Percentiles rank a stretch among this genome's conserved stretches.
These are phyloP conservation scores for Drosophila ananassae DNA, from an alignment of 1,140 invertebrate species.

Conservation along the genomic window DNA sequence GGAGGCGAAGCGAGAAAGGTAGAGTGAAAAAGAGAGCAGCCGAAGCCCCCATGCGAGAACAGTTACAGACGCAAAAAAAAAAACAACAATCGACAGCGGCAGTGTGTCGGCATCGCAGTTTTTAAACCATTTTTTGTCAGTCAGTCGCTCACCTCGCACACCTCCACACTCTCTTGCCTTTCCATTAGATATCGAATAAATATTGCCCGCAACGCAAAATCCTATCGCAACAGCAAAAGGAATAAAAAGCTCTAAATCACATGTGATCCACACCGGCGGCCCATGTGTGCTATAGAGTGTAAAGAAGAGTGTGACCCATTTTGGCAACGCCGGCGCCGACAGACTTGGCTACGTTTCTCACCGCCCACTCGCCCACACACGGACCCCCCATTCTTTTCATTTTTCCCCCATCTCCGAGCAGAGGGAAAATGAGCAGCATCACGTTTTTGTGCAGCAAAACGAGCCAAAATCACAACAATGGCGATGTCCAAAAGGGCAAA, in stretches of 20 bases:
- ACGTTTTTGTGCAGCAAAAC: constrained; percentile 78
- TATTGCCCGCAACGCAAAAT: constrained; percentile 39
- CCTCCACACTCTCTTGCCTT: constrained; percentile 22
- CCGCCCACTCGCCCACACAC: constrained; percentile 22
- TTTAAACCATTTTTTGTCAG: constrained; percentile 62
- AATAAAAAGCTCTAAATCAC: constrained; percentile 48
- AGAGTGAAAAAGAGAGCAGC: constrained; percentile 38
- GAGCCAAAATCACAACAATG: constrained; percentile 52
- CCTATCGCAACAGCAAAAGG: constrained; percentile 1
- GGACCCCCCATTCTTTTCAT: background rate
- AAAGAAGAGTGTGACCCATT: constrained; percentile 42
- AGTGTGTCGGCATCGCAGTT: constrained; percentile 38
- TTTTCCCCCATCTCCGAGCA: constrained; percentile 18
- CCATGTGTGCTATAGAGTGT: constrained; percentile 31
- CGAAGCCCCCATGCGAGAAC: constrained; percentile 33
- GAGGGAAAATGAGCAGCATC: constrained; percentile 68
- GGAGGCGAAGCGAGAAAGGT: constrained; percentile 15
- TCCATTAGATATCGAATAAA: constrained; percentile 46
- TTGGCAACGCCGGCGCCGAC: constrained; percentile 39
- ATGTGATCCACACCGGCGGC: constrained; percentile 49
- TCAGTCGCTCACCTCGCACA: constrained; percentile 25
- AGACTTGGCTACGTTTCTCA: constrained; percentile 12
- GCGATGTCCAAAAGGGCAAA: constrained; percentile 53
- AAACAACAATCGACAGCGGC: constrained; percentile 28
- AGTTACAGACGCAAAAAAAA: constrained; percentile 38